Percentiles rank a stretch among this genome's conserved stretches.
Evolutionary conservation across 2,113 vertebrate genomes (phyloP).

Genomic region (Epinephelus fuscoguttatus): DNA sequence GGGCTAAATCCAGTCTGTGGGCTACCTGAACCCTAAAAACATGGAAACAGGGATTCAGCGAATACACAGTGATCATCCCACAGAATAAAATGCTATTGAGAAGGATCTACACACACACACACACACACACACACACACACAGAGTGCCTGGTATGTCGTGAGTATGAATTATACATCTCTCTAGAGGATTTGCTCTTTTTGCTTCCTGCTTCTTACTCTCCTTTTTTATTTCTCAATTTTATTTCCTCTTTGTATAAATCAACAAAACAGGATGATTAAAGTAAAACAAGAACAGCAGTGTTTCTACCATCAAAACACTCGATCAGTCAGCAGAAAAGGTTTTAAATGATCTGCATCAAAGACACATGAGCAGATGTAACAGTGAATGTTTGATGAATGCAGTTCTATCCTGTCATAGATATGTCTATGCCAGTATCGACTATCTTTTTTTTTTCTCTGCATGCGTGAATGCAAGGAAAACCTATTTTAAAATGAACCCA

Average conservation of each 20-base stretch:
- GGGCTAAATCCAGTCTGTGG: conserved; percentile 67
- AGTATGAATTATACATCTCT: conserved; percentile 84
- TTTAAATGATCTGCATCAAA: conserved; percentile 55
- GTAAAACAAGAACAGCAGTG: conserved; percentile 41
- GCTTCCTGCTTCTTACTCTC: conserved; percentile 29
- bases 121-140: conserved; percentile 24
- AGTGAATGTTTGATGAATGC: conserved; percentile 36
- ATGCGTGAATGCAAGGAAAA: conserved; percentile 26
- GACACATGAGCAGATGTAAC: conserved; percentile 24
- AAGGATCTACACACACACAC: conserved; percentile 13
- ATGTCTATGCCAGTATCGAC: background rate
- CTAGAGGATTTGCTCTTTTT: conserved; percentile 70
- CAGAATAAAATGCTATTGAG: conserved; percentile 63
- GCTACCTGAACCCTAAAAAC: conserved; percentile 60
- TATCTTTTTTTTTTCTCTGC: conserved; percentile 3
- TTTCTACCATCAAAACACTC: conserved; percentile 20
- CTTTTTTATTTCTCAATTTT: conserved; percentile 34
- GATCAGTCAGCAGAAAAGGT: conserved; percentile 33
- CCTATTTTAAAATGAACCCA: background rate
- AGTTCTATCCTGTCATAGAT: conserved; percentile 35
- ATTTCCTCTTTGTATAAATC: conserved; percentile 46
- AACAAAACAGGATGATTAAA: conserved; percentile 58
- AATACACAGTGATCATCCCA: conserved; percentile 71
- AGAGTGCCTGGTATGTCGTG: conserved; percentile 45
- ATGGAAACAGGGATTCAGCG: conserved; percentile 68